These are phyloP conservation scores for Cotesia chilonis DNA, from an alignment of 1,140 invertebrate species.

Conservation along the genomic window DNA sequence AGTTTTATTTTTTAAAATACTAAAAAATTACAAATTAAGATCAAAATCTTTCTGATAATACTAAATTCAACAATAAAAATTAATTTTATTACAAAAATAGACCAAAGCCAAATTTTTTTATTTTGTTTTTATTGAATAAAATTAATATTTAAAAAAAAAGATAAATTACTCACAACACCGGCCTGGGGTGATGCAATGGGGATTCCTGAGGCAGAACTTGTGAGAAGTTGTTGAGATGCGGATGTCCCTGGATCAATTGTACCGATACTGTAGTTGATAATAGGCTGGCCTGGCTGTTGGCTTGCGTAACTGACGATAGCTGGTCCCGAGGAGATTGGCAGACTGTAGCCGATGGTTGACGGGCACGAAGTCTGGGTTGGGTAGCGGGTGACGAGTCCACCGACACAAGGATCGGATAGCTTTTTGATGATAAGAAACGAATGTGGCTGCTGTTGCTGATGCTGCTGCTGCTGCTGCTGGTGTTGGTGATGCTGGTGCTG, in stretches of 20 bases:
- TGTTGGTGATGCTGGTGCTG: background rate
- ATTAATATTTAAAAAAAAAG: no score
- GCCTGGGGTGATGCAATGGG: slow-evolving; percentile 36
- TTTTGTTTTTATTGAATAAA: no score
- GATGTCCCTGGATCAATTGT: slow-evolving; percentile 29
- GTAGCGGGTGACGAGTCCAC: slow-evolving; percentile 11
- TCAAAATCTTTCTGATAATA: no score
- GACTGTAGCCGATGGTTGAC: slow-evolving; percentile 5
- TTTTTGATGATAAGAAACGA: slow-evolving; percentile 58
- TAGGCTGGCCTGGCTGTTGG: slow-evolving; percentile 31
- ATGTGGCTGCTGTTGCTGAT: no score
- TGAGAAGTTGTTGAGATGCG: background rate
- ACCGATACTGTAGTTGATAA: slow-evolving; percentile 29
- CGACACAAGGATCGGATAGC: slow-evolving; percentile 40
- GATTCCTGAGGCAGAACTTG: slow-evolving; percentile 37
- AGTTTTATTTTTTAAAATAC: no score
- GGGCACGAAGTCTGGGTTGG: slow-evolving; percentile 5
- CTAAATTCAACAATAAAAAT: no score
- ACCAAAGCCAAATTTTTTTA: no score
- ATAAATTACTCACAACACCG: no score
- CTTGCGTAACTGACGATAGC: slow-evolving; percentile 15
- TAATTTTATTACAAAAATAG: no score
- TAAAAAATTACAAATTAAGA: no score
- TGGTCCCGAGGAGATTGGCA: background rate
- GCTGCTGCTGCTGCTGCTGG: slow-evolving; percentile 38